Percentiles rank a stretch among this genome's conserved stretches.
phyloP scores from a whole-genome alignment of 2,888 invertebrate genomes.

The Limenitis camilla region DNA sequence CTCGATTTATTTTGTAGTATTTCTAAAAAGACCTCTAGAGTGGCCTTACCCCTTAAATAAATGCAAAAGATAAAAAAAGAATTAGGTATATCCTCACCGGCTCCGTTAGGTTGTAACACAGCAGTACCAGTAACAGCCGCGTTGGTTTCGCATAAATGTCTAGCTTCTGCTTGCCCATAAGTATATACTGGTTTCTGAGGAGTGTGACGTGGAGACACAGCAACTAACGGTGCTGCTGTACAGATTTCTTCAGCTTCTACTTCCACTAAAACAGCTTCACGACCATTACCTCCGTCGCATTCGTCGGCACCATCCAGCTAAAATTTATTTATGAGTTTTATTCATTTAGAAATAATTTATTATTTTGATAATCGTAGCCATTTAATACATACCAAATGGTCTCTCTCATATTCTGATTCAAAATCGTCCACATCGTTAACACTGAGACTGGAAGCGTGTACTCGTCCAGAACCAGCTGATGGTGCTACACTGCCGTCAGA shows the following conservation, averaged over 20 bases:
- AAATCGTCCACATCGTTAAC: conserved; percentile 81
- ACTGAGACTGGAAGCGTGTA: conserved; percentile 82
- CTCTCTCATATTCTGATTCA: conserved; percentile 73
- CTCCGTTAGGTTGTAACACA: conserved; percentile 55
- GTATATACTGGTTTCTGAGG: conserved; percentile 84
- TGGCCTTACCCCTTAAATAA: too few relatives aligned
- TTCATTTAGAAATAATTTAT: neutral
- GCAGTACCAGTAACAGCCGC: conserved; percentile 63
- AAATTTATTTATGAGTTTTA: neutral
- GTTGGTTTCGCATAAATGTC: conserved; percentile 62
- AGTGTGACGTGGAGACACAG: conserved; percentile 75
- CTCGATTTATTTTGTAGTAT: too few relatives aligned
- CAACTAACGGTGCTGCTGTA: conserved; percentile 82
- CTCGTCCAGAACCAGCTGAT: conserved; percentile 74
- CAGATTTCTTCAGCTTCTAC: conserved; percentile 87
- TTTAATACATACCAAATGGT: conserved; percentile 45
- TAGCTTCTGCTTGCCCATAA: conserved; percentile 76
- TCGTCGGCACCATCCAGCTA: conserved; percentile 53
- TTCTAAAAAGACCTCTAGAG: too few relatives aligned
- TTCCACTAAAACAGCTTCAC: conserved; percentile 86
- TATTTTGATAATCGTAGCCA: neutral
- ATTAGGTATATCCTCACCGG: conserved; percentile 36
- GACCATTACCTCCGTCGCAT: conserved; percentile 63
- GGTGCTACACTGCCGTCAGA: conserved; percentile 84
- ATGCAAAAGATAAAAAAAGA: neutral